Base-by-base conservation (phyloP, 2,888 invertebrate genomes). In the Stratiomys singularior region DNA sequence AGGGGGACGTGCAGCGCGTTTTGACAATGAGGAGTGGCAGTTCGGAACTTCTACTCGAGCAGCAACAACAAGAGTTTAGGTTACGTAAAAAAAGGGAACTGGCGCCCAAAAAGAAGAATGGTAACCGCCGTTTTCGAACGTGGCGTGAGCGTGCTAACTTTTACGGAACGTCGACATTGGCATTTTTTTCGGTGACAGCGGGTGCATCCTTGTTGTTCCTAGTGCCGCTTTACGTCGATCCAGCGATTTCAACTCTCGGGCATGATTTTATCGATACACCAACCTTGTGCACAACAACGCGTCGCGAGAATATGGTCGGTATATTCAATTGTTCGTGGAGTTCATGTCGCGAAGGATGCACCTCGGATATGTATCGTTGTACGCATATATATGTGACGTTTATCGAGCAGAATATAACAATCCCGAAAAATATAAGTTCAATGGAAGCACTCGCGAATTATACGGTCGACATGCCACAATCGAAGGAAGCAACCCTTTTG, bases 251-350 rank as follows among this genome's bases (percentile, higher is more conserved):
- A 81, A 95, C 96, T 60, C 92, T 96, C 80, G 89, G 95, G 83
- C 95, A 96, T 56, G 95, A 96, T 85, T 96, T 95, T 84, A 93
- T 94, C 80, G 93, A 94, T 64, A 92, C 92, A 85, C 93, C 96
- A 18, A 95, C 95, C 18, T 92, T 95, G 74, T 96, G 96, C 85
- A 90, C 94, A 63, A 93, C 93, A 28, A 93, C 93, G 72, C 92
- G 93, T 81, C 95, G 95, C 85, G 91, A 94, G 77, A 94, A 94
- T 85, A 93, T 94, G 44, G 92, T 94, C 85, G 96, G 96, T 3
- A 88, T 96, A 79, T 93, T 93, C 78, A 96, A 96, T 86, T 96
- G 96, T 85, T 94, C 95, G 76, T 96, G 96, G 96, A 93, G 95
- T 69, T 96, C 96, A 60, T 96, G 96, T 85, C 91, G 95, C 83